A percentile compares a stretch with the other conserved stretches of the same genome.
Conservation (phyloP, 2,888 invertebrate species). For the Macaria liturata region DNA sequence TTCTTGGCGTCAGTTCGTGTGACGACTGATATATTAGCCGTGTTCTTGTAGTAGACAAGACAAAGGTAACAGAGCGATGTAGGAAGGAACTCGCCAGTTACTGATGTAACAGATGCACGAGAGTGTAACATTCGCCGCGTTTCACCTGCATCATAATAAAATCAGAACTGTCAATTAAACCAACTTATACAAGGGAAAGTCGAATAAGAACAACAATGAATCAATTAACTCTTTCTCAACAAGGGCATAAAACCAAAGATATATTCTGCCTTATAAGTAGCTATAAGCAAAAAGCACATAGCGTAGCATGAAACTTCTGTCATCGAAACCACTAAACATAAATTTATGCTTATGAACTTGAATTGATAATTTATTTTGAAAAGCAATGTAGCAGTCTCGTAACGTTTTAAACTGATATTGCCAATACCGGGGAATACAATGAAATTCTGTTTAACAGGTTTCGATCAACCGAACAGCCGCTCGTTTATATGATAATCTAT, state of each 20-base stretch:
- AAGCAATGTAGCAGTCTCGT: too few species aligned
- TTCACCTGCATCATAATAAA: slow-evolving; percentile 3
- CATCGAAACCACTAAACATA: too few species aligned
- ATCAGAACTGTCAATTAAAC: slow-evolving; percentile 13
- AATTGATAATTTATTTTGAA: too few species aligned
- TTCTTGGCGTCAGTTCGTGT: slow-evolving; percentile 7
- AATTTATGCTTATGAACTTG: background rate
- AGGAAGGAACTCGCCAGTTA: background rate
- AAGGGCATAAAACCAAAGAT: slow-evolving; percentile 1
- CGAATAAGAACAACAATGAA: slow-evolving; percentile 19
- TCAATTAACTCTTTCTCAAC: slow-evolving; percentile 11
- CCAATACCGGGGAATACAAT: slow-evolving; percentile 16
- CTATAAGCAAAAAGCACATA: background rate
- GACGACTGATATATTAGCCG: slow-evolving; percentile 4
- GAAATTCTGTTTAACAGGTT: slow-evolving; percentile 35
- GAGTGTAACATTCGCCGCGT: slow-evolving; percentile 3
- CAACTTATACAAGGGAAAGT: slow-evolving; percentile 12
- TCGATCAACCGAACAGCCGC: slow-evolving; percentile 34
- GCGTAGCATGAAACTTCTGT: too few species aligned
- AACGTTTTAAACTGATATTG: slow-evolving; percentile 19
- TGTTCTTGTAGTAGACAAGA: background rate
- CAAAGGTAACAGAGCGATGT: background rate
- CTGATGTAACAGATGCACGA: slow-evolving; percentile 1
- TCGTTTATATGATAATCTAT: slow-evolving; percentile 51
- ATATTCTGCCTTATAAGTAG: too few species aligned